These are phyloP conservation scores for Drosophila novamexicana DNA, from an alignment of 1,140 invertebrate genomes.

Conservation along the genomic window DNA sequence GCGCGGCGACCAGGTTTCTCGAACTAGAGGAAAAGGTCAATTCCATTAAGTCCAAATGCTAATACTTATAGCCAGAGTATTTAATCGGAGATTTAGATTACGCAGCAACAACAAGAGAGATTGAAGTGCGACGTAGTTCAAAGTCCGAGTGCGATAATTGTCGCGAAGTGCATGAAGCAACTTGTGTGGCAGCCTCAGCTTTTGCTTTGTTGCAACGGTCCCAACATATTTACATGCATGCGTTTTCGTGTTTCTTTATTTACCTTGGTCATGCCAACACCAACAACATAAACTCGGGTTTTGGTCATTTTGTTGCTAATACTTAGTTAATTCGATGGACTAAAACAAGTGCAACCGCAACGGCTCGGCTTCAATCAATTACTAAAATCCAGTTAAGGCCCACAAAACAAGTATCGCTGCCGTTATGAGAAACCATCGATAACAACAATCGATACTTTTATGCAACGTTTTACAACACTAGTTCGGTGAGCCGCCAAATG, in stretches of 20 bases:
- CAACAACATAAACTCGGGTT: conserved; percentile 93
- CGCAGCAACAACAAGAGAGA: conserved; percentile 36
- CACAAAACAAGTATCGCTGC: conserved; percentile 10
- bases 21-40: conserved; percentile 73
- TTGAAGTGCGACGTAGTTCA: conserved; percentile 67
- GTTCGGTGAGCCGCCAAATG: too few species aligned
- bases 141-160: conserved; percentile 63
- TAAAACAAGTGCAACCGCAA: conserved; percentile 34
- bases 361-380: conserved; percentile 36
- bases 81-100: conserved; percentile 52
- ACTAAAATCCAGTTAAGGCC: conserved; percentile 21
- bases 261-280: conserved; percentile 98
- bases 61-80: conserved; percentile 20
- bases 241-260: conserved; percentile 10
- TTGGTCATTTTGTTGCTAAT: conserved; percentile 82
- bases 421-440: background rate
- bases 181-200: conserved; percentile 17
- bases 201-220: conserved; percentile 12
- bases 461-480: too few species aligned
- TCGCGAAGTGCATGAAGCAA: conserved; percentile 2
- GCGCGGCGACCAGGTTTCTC: conserved; percentile 92
- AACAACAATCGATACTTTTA: background rate
- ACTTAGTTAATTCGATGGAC: background rate
- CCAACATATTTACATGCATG: background rate
- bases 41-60: conserved; percentile 3